phyloP scores from a whole-genome alignment of 2,888 invertebrate genomes.

The Calameuta filiformis region DNA sequence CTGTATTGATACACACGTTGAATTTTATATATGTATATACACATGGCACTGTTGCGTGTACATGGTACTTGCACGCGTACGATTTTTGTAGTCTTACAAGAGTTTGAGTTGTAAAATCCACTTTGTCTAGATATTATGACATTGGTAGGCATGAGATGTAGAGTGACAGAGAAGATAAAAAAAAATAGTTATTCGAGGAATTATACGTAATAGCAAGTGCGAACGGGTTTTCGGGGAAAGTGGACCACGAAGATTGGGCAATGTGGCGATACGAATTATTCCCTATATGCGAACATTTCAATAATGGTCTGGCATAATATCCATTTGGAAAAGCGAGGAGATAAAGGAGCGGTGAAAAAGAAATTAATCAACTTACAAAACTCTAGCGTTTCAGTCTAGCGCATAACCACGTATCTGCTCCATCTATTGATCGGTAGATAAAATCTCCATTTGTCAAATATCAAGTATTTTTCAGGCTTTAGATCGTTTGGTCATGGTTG shows the following conservation, averaged over 20 bases:
- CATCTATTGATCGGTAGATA: background rate
- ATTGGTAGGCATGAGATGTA: background rate
- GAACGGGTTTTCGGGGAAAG: conserved; percentile 57
- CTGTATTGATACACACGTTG: background rate
- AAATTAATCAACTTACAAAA: conserved; percentile 10
- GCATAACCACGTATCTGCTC: conserved; percentile 5
- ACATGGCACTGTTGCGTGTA: background rate
- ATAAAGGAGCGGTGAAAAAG: background rate
- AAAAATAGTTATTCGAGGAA: background rate
- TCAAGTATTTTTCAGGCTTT: conserved; percentile 69
- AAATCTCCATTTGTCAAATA: background rate
- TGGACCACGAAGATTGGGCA: conserved; percentile 58
- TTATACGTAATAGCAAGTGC: background rate
- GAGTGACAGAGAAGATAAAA: background rate
- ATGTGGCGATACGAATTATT: conserved; percentile 26
- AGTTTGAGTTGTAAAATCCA: background rate
- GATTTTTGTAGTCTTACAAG: background rate
- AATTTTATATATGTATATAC: background rate
- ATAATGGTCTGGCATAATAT: background rate
- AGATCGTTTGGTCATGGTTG: conserved; percentile 75
- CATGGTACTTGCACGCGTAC: background rate
- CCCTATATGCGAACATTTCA: background rate
- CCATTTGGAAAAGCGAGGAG: background rate
- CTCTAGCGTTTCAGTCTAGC: conserved; percentile 7
- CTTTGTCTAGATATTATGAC: background rate